A percentile compares a stretch with the other conserved stretches of the same genome.
These are phyloP conservation scores for Lithophane leautieri DNA, from an alignment of 2,888 invertebrate genomes.

Conservation along the genomic window DNA sequence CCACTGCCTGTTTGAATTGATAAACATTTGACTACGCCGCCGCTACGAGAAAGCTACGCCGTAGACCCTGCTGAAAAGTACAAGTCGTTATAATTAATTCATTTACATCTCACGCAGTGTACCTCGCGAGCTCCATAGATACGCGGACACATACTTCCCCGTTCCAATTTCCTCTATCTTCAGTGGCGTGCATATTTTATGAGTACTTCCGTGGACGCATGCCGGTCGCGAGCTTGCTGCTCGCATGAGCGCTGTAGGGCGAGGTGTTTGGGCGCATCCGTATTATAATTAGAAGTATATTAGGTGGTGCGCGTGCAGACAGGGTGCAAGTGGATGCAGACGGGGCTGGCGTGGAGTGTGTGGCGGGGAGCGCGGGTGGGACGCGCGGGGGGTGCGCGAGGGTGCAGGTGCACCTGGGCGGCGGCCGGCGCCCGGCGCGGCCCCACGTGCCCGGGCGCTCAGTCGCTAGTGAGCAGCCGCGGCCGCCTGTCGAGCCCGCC, in stretches of 20 bases:
- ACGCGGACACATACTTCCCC: constrained; percentile 50
- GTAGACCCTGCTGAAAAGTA: constrained; percentile 59
- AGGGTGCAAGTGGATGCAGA: constrained; percentile 68
- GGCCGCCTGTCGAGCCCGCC: constrained; percentile 69
- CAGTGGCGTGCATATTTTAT: constrained; percentile 63
- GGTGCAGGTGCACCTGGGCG: constrained; percentile 87
- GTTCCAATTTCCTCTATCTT: constrained; percentile 58
- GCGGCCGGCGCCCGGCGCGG: constrained; percentile 81
- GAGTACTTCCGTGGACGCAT: constrained; percentile 43
- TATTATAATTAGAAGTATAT: constrained; percentile 53
- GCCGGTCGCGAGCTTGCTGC: constrained; percentile 26
- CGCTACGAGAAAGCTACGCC: constrained; percentile 54
- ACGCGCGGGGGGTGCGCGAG: constrained; percentile 67
- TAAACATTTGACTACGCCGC: constrained; percentile 54
- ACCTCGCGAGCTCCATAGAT: constrained; percentile 48
- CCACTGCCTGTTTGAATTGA: constrained; percentile 50
- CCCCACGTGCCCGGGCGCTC: constrained; percentile 85
- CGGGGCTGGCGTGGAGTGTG: constrained; percentile 53
- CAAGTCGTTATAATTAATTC: constrained; percentile 62
- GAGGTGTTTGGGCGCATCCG: constrained; percentile 22
- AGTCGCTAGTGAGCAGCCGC: constrained; percentile 81
- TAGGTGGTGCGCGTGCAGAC: constrained; percentile 60
- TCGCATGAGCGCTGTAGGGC: constrained; percentile 13
- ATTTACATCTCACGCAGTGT: constrained; percentile 62
- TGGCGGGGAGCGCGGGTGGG: constrained; percentile 74